Percentiles rank a stretch among this genome's conserved stretches.
phyloP scores from a whole-genome alignment of 2,113 vertebrate species.

The Corvus moneduloides region DNA sequence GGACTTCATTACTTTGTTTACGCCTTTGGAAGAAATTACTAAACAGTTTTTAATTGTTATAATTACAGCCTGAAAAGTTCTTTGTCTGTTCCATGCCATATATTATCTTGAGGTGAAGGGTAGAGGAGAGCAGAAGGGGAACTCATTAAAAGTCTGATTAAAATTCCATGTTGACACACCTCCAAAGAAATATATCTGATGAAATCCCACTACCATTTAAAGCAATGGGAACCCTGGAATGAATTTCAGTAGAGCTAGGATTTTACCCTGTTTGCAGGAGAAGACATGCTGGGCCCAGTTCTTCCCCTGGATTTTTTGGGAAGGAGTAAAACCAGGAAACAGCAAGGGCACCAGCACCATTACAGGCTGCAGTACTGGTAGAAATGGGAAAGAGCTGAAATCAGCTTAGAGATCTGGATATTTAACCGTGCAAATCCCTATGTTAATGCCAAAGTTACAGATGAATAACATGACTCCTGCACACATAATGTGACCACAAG shows the following conservation, averaged over 20 bases:
- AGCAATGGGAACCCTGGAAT: neutral
- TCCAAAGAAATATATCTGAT: neutral
- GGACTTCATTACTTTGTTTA: constrained; percentile 48
- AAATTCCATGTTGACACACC: constrained; percentile 43
- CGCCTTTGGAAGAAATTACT: constrained; percentile 46
- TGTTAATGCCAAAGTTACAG: neutral
- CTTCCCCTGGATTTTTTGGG: neutral
- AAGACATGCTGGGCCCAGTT: neutral
- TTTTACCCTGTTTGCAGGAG: neutral
- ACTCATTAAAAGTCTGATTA: constrained; percentile 52
- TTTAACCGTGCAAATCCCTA: neutral
- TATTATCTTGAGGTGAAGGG: constrained; percentile 44
- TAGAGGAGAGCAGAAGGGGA: constrained; percentile 47
- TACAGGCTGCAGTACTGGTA: neutral
- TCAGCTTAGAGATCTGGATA: neutral
- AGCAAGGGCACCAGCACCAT: neutral
- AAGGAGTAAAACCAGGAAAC: neutral
- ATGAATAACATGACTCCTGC: neutral
- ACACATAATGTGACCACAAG: neutral
- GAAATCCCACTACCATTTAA: neutral
- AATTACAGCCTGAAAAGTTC: constrained; percentile 28
- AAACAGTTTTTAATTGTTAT: constrained; percentile 41
- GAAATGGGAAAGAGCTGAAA: neutral
- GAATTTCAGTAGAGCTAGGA: neutral
- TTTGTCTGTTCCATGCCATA: constrained; percentile 32